Percentiles rank a stretch among this genome's conserved stretches.
Evolutionary conservation across 2,888 invertebrate species (phyloP).

Genomic region (Pandemis cinnamomeana): DNA sequence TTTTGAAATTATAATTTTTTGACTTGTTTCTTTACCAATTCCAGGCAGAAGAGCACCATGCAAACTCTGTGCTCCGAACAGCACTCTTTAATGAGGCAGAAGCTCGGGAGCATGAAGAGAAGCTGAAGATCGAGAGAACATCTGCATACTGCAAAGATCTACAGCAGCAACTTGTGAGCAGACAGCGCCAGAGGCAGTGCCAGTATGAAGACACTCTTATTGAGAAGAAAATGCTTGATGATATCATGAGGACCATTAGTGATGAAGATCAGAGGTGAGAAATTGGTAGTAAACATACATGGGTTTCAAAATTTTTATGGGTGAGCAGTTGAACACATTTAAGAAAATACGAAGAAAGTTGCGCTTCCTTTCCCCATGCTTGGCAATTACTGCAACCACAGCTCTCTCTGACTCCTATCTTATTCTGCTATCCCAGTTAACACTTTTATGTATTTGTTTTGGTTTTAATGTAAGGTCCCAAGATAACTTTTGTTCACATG

Average conservation of each 20-base stretch:
- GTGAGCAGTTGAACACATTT: too few species aligned
- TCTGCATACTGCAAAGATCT: conserved; percentile 78
- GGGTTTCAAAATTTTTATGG: too few species aligned
- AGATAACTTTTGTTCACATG: too few species aligned
- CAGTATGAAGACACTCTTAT: conserved; percentile 84
- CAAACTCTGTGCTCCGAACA: conserved; percentile 64
- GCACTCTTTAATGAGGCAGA: conserved; percentile 71
- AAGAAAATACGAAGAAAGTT: too few species aligned
- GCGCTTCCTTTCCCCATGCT: too few species aligned
- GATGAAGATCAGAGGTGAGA: conserved; percentile 85
- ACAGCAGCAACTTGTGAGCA: conserved; percentile 84
- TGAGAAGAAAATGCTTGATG: conserved; percentile 87
- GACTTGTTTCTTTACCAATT: conserved; percentile 20
- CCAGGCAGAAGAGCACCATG: conserved; percentile 68
- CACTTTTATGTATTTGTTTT: too few species aligned
- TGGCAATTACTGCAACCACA: too few species aligned
- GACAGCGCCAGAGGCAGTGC: conserved; percentile 78
- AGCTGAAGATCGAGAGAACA: conserved; percentile 55
- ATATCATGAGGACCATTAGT: conserved; percentile 83
- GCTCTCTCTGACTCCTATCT: too few species aligned
- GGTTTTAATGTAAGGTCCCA: too few species aligned
- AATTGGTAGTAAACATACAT: neutral
- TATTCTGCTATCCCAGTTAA: too few species aligned
- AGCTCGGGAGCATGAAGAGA: conserved; percentile 60
- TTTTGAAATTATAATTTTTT: too few species aligned